Base-by-base conservation (phyloP, 2,113 vertebrate genomes). In the Propithecus coquereli region DNA sequence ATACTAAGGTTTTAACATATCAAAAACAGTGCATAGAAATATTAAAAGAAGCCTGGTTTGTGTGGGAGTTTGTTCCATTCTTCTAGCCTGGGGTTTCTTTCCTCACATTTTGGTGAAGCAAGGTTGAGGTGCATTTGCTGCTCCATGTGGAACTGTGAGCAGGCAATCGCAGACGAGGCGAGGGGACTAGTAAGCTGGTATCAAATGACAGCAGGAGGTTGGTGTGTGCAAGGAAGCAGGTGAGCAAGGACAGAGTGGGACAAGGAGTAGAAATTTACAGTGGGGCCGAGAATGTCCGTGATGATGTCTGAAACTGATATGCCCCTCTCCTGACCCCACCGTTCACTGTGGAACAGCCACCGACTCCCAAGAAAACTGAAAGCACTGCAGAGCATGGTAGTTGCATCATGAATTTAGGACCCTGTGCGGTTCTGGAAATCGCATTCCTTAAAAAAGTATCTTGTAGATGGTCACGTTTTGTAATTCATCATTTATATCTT, bases 1-100 rank as follows among this genome's bases (percentile, higher is more conserved):
- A 82, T 20, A 80, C 13, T 57, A 88, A 95, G 61, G 65, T 40
- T 18, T 94, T 70, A 79, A 63, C 9, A 52, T 57, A 32, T 6
- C 14, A 77, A n/a, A 84, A 87, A 22, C 22, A 74, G 34, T 61
- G 12, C 9, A 86, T 5, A 91, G 30, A 50, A 23, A 43, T 61
- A 54, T 45, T 89, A 50, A 54, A 66, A 73, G 68, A 77, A 81
- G 17, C 22, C 54, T 70, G 30, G 11, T 30, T n/a, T 61, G 45
- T 73, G 50, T 54, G 87, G 81, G 84, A 81, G 76, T 95, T 95
- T 84, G 59, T 88, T 93, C 50, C 66, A 45, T 90, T 94, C 52
- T 80, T 22, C 16, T 57, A 63, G 34, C 18, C 16, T 27, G 20
- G 27, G 40, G 37, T 83, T 95, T 88, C 79, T 91, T 74, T 68